These are phyloP conservation scores for Scytalopus superciliaris DNA, from an alignment of 2,113 vertebrate species.

Conservation along the genomic window DNA sequence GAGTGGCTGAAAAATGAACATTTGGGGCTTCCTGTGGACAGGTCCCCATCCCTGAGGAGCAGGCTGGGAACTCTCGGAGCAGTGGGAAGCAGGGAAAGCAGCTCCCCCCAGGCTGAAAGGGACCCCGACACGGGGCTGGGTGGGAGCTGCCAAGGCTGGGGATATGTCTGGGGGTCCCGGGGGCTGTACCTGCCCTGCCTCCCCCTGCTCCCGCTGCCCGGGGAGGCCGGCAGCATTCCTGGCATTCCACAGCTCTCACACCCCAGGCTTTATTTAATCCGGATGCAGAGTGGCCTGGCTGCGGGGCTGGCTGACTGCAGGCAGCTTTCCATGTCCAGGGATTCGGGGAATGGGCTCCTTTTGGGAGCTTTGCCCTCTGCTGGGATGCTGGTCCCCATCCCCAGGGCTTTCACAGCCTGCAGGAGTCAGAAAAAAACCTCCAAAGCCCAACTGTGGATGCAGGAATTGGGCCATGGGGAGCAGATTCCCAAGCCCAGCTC, in stretches of 20 bases:
- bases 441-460: background rate
- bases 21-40: background rate
- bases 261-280: slow-evolving; percentile 20
- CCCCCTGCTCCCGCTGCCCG: background rate
- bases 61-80: background rate
- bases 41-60: background rate
- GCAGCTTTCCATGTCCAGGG: background rate
- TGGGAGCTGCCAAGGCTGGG: background rate
- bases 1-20: background rate
- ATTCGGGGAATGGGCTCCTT: background rate
- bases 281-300: background rate
- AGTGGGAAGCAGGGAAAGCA: accelerated
- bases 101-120: background rate
- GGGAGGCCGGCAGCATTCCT: slow-evolving; percentile 56
- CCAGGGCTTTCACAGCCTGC: background rate
- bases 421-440: background rate
- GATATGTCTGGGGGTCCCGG: background rate
- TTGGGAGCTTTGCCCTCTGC: background rate
- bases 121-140: accelerated
- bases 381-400: background rate
- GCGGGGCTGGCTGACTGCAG: background rate
- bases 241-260: slow-evolving; percentile 28
- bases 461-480: accelerated
- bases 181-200: background rate
- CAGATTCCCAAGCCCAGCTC: background rate